Conservation (phyloP, 2,113 vertebrate genomes). For the Syngnathus floridae region DNA sequence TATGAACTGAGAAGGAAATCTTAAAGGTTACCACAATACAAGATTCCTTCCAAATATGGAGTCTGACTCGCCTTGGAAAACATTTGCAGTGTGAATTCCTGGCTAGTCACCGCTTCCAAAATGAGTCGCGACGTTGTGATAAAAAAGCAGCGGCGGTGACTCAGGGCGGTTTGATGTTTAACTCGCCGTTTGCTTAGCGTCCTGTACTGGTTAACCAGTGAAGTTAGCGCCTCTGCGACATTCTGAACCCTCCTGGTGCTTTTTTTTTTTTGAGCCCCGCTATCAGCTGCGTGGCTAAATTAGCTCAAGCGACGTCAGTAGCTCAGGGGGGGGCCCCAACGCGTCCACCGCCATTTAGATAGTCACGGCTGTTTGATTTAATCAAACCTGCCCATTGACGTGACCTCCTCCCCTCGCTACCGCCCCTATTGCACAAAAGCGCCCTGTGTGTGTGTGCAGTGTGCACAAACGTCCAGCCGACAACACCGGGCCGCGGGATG, state of each 20-base stretch:
- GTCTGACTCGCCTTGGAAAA: conserved; percentile 8
- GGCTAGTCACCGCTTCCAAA: not conserved
- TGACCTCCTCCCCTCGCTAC: conserved; percentile 6
- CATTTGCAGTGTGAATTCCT: not conserved
- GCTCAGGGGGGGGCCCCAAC: conserved; percentile 33
- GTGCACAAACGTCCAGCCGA: conserved; percentile 53
- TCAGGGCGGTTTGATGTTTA: conserved; percentile 51
- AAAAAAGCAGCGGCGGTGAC: not conserved
- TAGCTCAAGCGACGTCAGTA: conserved; percentile 42
- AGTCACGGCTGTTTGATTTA: conserved; percentile 63
- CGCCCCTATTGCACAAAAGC: conserved; percentile 52
- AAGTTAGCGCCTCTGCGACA: conserved; percentile 17
- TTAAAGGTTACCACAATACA: not conserved
- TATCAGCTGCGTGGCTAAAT: conserved; percentile 47
- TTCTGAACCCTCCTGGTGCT: conserved; percentile 9
- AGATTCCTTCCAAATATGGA: conserved; percentile 11
- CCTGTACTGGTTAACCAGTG: conserved; percentile 22
- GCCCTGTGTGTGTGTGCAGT: conserved; percentile 44
- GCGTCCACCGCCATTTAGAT: conserved; percentile 51
- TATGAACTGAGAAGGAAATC: not conserved
- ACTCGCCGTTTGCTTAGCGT: conserved; percentile 43
- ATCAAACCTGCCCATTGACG: conserved; percentile 57
- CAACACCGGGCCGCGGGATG: conserved; percentile 48
- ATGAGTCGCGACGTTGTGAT: conserved; percentile 2
- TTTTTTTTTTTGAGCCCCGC: conserved; percentile 22